Conservation (phyloP, 2,797 vertebrate species). For the Craterocephalus amniculus region DNA sequence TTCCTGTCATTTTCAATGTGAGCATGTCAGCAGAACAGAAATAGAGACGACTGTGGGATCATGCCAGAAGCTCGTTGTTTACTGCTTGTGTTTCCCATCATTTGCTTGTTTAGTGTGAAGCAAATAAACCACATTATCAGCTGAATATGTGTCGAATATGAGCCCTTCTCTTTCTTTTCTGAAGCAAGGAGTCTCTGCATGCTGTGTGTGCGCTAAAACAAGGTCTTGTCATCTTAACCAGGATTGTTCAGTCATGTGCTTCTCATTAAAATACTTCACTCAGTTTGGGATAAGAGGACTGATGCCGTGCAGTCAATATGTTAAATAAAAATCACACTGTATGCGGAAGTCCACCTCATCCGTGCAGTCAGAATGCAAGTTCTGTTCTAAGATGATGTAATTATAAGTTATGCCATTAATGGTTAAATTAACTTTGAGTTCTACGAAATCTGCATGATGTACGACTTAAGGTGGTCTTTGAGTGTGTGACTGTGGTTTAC, state of each 20-base stretch:
- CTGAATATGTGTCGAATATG: slow-evolving; percentile 18
- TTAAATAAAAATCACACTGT: slow-evolving; percentile 18
- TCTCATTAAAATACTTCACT: slow-evolving; percentile 71
- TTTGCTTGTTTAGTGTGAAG: slow-evolving; percentile 31
- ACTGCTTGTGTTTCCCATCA: slow-evolving; percentile 43
- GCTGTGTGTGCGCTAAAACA: slow-evolving; percentile 38
- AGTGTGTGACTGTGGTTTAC: not conserved
- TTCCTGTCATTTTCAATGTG: slow-evolving; percentile 27
- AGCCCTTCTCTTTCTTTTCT: slow-evolving; percentile 40
- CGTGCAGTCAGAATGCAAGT: not conserved
- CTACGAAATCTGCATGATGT: not conserved
- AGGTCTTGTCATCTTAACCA: slow-evolving; percentile 59
- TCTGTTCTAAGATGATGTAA: not conserved
- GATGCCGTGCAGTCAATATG: slow-evolving; percentile 37
- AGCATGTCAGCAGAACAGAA: slow-evolving; percentile 1
- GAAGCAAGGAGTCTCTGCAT: slow-evolving; percentile 23
- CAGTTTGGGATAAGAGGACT: slow-evolving; percentile 48
- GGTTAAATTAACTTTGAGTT: slow-evolving; percentile 3
- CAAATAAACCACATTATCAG: slow-evolving; percentile 40
- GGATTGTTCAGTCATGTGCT: slow-evolving; percentile 73
- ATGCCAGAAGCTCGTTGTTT: slow-evolving; percentile 20
- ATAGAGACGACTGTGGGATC: slow-evolving; percentile 19
- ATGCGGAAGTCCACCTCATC: not conserved
- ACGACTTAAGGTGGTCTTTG: not conserved
- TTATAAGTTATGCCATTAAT: not conserved